Base-by-base conservation (phyloP, 1,140 invertebrate species). In the Asbolus verrucosus region DNA sequence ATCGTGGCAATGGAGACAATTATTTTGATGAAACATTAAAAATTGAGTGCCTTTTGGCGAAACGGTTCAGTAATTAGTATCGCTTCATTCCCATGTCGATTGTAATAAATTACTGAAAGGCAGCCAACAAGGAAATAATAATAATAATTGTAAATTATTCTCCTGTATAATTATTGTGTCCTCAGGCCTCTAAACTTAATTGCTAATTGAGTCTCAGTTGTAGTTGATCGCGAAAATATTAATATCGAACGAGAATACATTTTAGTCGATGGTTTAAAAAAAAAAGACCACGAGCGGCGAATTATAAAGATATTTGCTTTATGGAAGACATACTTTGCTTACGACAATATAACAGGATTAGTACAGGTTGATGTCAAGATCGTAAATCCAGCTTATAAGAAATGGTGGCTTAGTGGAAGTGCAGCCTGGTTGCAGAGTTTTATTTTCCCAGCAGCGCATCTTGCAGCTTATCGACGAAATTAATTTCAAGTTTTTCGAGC, bases 221-320 rank as follows among this genome's bases (percentile, higher is more conserved):
- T n/a, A 21, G 46, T 54, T 43, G 39, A 14, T 43, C n/a, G n/a
- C n/a, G n/a, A n/a, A n/a, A n/a, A n/a, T n/a, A n/a, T n/a, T n/a
- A n/a, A n/a, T 36, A 3, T 36, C 5, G 11, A 6, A n/a, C 33
- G 11, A 21, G 6, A 54, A 19, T n/a, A 11, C 46, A 54, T 54
- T 54, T 54, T 54, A 27, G 46, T 14, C 11, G 21, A n/a, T 21
- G 19, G 18, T 24, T 54, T 54, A 54, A 54, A 21, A 54, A 54
- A 11, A 11, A 54, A 27, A 54, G 15, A 54, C 46, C 46, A 54
- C 46, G 11, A 27, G n/a, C n/a, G 21, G n/a, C n/a, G 21, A 54
- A 54, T 54, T 54, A 54, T 54, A 54, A 54, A 54, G 46, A 54
- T 54, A 54, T 54, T 54, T 54, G 46, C 46, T 54, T 54, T 54